Evolutionary conservation across 1,140 invertebrate genomes (phyloP).

Genomic region (Drosophila lowei): DNA sequence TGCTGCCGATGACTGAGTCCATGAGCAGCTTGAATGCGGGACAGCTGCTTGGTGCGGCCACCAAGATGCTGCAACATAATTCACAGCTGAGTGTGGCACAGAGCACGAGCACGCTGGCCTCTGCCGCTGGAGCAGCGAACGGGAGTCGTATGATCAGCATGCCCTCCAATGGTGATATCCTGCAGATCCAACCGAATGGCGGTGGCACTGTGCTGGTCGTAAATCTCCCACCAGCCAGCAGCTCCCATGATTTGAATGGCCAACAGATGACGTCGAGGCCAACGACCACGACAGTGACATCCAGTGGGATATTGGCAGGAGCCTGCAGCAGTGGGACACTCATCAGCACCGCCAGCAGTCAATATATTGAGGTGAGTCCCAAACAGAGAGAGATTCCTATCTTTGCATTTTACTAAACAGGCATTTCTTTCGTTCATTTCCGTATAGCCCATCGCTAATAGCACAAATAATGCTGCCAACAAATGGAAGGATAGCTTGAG

Average conservation of each 20-base stretch:
- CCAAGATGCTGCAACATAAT: slow-evolving; percentile 74
- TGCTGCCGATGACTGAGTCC: slow-evolving; percentile 83
- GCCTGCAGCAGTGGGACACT: slow-evolving; percentile 82
- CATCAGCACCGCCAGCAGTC: slow-evolving; percentile 86
- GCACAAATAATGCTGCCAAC: slow-evolving; percentile 58
- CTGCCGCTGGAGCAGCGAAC: slow-evolving; percentile 77
- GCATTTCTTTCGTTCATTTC: neutral
- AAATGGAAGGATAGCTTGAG: slow-evolving; percentile 75
- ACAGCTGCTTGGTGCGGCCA: slow-evolving; percentile 65
- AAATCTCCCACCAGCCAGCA: slow-evolving; percentile 88
- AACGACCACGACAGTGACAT: slow-evolving; percentile 45
- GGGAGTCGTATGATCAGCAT: slow-evolving; percentile 83
- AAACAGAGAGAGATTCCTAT: neutral
- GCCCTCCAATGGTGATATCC: slow-evolving; percentile 84
- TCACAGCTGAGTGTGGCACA: slow-evolving; percentile 70
- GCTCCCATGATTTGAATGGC: slow-evolving; percentile 67
- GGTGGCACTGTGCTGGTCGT: slow-evolving; percentile 91
- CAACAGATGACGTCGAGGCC: slow-evolving; percentile 46
- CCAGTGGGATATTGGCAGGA: slow-evolving; percentile 76
- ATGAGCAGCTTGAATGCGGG: slow-evolving; percentile 84
- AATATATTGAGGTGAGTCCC: slow-evolving; percentile 85
- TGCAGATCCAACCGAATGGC: slow-evolving; percentile 86
- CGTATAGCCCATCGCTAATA: slow-evolving; percentile 63
- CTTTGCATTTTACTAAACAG: slow-evolving; percentile 7
- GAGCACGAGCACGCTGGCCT: slow-evolving; percentile 65